Percentiles rank a stretch among this genome's conserved stretches.
Conservation (phyloP, 2,888 invertebrate genomes). For the Lasioglossum leucozonium region DNA sequence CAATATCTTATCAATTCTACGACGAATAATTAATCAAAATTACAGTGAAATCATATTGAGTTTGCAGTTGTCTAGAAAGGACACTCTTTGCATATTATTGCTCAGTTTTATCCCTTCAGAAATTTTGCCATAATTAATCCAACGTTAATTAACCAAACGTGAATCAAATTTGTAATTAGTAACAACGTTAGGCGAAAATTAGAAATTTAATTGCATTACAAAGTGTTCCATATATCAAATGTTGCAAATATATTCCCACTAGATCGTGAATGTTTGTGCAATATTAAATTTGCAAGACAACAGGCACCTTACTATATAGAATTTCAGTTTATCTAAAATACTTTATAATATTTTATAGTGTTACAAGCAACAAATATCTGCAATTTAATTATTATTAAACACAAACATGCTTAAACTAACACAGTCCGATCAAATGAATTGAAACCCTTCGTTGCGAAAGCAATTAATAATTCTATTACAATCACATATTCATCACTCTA, state of each 20-base stretch:
- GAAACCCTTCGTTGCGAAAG: not conserved
- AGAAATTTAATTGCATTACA: not conserved
- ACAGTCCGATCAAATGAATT: not conserved
- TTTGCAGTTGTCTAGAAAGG: not conserved
- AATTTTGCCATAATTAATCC: not conserved
- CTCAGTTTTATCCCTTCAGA: not conserved
- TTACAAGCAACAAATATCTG: not conserved
- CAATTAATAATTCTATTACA: not conserved
- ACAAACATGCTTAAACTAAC: not conserved
- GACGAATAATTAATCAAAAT: not conserved
- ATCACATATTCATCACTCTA: not conserved
- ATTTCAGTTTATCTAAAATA: too few relatives aligned
- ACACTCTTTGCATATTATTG: not conserved
- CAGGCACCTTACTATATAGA: too few relatives aligned
- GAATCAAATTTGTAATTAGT: not conserved
- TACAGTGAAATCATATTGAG: not conserved
- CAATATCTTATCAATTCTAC: not conserved
- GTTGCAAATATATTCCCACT: too few relatives aligned
- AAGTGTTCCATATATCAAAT: not conserved
- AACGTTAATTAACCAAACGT: not conserved
- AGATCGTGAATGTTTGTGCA: too few relatives aligned
- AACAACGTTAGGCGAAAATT: not conserved
- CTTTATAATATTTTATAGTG: not conserved
- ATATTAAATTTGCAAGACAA: too few relatives aligned
- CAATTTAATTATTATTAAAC: not conserved